A percentile compares a stretch with the other conserved stretches of the same genome.
These are phyloP conservation scores for Bombus fervidus DNA, from an alignment of 1,140 invertebrate genomes.

Conservation along the genomic window DNA sequence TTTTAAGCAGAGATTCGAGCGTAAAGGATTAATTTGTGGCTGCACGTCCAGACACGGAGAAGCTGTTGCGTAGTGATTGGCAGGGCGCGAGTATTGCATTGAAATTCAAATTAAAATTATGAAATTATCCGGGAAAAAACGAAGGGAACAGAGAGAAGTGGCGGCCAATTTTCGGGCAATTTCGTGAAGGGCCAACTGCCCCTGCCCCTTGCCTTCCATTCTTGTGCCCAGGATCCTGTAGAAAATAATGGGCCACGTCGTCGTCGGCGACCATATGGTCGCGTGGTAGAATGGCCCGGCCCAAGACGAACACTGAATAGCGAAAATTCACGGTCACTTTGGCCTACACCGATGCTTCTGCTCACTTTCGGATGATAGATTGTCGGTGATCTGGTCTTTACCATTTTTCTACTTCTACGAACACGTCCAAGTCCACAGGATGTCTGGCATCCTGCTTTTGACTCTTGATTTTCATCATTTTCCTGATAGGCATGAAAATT, in stretches of 20 bases:
- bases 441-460: not conserved
- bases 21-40: not conserved
- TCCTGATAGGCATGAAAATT: not conserved
- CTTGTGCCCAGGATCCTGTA: constrained; percentile 42
- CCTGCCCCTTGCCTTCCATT: constrained; percentile 15
- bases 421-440: not conserved
- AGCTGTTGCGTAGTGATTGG: not conserved
- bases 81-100: constrained; percentile 57
- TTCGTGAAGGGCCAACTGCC: constrained; percentile 62
- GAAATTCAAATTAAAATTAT: constrained; percentile 81
- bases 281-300: constrained; percentile 47
- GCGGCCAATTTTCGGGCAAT: constrained; percentile 77
- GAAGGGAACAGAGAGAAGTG: constrained; percentile 9
- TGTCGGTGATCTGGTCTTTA: not conserved
- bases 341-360: constrained; percentile 57
- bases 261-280: constrained; percentile 81
- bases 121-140: constrained; percentile 66
- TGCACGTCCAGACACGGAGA: not conserved
- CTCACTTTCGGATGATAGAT: constrained; percentile 49
- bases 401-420: not conserved
- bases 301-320: constrained; percentile 30
- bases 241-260: constrained; percentile 76
- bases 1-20: not conserved
- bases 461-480: not conserved
- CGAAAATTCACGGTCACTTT: constrained; percentile 68